phyloP scores from a whole-genome alignment of 2,888 invertebrate genomes.

The Mesoligia furuncula region DNA sequence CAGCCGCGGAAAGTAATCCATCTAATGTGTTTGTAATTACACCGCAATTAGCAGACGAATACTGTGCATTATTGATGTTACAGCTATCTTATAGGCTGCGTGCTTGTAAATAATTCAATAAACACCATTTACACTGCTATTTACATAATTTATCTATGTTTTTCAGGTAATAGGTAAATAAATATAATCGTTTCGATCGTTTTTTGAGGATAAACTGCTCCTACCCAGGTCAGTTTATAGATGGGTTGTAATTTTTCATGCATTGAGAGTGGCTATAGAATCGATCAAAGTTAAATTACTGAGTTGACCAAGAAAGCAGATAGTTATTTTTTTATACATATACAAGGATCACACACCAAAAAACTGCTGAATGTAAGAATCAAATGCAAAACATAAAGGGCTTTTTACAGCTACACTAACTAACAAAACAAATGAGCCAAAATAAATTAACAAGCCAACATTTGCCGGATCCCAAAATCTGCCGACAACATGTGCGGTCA shows the following conservation, averaged over 20 bases:
- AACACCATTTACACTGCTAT: neutral
- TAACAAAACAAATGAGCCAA: conserved; percentile 19
- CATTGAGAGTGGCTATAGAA: neutral
- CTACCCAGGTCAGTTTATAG: no score
- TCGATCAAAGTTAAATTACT: neutral
- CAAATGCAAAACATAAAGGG: neutral
- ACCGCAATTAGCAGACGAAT: conserved; percentile 26
- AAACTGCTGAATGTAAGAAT: neutral
- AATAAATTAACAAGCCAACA: conserved; percentile 29
- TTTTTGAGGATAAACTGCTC: neutral
- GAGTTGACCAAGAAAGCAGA: neutral
- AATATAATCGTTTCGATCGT: neutral
- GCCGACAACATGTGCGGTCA: conserved; percentile 32
- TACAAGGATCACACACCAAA: neutral
- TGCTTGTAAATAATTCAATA: conserved; percentile 21
- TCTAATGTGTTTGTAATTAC: conserved; percentile 40
- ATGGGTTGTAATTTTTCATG: neutral
- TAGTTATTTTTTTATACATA: no score
- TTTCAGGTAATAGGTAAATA: neutral
- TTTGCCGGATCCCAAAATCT: conserved; percentile 1
- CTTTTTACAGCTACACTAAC: neutral
- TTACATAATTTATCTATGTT: neutral
- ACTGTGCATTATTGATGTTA: conserved; percentile 41
- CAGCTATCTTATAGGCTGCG: neutral
- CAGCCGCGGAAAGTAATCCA: conserved; percentile 5